Evolutionary conservation across 2,113 vertebrate species (phyloP).

Genomic region (Anolis carolinensis): DNA sequence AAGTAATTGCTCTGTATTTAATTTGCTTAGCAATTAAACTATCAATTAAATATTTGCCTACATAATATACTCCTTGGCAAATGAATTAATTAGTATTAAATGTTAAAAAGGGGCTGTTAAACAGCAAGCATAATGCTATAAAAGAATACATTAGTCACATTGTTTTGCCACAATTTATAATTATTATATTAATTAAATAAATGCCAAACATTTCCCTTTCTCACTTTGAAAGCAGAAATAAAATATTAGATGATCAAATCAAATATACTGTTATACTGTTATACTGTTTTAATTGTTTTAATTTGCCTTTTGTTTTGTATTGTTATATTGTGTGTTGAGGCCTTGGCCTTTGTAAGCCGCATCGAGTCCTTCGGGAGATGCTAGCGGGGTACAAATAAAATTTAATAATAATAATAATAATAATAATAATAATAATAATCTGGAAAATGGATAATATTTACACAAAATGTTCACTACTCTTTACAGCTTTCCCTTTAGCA

Average conservation of each 20-base stretch:
- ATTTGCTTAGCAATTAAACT: constrained; percentile 42
- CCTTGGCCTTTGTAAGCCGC: too few species aligned
- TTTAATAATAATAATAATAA: too few species aligned
- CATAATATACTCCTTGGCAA: constrained; percentile 15
- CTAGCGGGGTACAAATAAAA: too few species aligned
- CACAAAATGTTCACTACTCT: neutral
- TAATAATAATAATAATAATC: too few species aligned
- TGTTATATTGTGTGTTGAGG: too few species aligned
- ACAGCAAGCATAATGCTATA: constrained; percentile 7
- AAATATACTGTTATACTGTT: too few species aligned
- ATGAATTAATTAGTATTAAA: constrained; percentile 31
- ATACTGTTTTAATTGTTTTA: too few species aligned
- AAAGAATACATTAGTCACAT: constrained; percentile 29
- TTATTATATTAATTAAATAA: constrained; percentile 20
- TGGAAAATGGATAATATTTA: neutral
- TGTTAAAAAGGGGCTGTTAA: constrained; percentile 4
- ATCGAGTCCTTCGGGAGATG: too few species aligned
- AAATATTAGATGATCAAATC: constrained; percentile 2
- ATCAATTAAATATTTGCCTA: constrained; percentile 35
- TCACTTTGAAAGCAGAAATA: neutral
- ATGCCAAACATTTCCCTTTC: neutral
- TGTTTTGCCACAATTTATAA: neutral
- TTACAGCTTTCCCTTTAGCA: neutral
- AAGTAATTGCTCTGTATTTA: constrained; percentile 34
- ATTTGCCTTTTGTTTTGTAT: too few species aligned